These are phyloP conservation scores for Chamaetylas fuelleborni DNA, from an alignment of 2,113 vertebrate species.

Conservation along the genomic window DNA sequence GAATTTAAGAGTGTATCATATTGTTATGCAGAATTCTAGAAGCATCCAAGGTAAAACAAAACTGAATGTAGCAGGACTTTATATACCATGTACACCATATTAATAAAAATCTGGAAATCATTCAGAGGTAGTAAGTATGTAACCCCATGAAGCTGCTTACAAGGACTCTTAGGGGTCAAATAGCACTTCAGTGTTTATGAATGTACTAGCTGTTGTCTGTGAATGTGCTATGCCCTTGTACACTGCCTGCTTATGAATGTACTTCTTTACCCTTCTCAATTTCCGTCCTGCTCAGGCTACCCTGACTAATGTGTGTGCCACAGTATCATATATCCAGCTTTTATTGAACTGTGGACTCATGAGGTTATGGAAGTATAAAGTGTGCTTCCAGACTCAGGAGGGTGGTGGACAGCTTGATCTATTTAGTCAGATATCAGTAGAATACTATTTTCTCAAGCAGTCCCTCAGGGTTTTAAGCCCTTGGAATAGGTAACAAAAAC, in stretches of 20 bases:
- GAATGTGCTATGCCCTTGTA: neutral
- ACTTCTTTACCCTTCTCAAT: neutral
- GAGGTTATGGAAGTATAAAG: neutral
- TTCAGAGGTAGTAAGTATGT: neutral
- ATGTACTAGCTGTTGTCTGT: neutral
- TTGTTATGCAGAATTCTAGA: neutral
- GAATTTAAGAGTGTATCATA: neutral
- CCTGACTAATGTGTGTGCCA: neutral
- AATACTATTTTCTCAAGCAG: neutral
- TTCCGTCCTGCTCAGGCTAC: neutral
- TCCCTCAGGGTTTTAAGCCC: neutral
- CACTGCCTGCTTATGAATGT: neutral
- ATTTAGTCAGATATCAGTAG: neutral
- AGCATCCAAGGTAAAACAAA: neutral
- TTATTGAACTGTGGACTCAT: neutral
- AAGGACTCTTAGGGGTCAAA: neutral
- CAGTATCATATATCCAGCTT: neutral
- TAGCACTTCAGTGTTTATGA: neutral
- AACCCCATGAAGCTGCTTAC: neutral
- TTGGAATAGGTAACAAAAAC: neutral
- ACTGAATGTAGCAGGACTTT: neutral
- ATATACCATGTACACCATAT: neutral
- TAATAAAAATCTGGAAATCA: slow-evolving; percentile 17
- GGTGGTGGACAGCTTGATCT: neutral
- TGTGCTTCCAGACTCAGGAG: neutral